Percentiles rank a stretch among this genome's conserved stretches.
Conservation (phyloP, 1,140 invertebrate genomes). For the Anadara kagoshimensis region DNA sequence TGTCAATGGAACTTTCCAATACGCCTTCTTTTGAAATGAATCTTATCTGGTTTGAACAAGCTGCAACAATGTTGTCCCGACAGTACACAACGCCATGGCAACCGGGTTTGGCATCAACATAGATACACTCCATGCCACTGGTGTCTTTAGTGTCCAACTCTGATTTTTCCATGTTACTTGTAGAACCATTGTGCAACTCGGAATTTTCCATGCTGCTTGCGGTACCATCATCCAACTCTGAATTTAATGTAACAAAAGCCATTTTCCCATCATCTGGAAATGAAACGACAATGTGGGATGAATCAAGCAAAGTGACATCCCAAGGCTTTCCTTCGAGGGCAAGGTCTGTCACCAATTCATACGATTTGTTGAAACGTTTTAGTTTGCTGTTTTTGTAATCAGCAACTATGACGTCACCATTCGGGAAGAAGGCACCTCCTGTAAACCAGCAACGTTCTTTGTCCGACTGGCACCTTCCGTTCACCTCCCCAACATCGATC, state of each 20-base stretch:
- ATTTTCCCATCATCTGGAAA: background rate
- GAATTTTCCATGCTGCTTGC: too few relatives aligned
- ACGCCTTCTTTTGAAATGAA: slow-evolving; percentile 1
- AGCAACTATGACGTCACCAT: slow-evolving; percentile 18
- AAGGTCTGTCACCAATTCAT: slow-evolving; percentile 19
- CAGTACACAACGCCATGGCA: slow-evolving; percentile 27
- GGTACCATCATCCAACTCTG: too few relatives aligned
- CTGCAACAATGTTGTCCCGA: slow-evolving; percentile 19
- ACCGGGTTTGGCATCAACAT: slow-evolving; percentile 15
- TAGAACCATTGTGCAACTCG: background rate
- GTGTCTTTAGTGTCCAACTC: slow-evolving; percentile 1
- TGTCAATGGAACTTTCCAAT: slow-evolving; percentile 10
- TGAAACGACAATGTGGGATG: background rate
- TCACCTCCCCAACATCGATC: slow-evolving; percentile 18
- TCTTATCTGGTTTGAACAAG: slow-evolving; percentile 35
- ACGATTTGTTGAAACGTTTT: slow-evolving; percentile 25
- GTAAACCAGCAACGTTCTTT: slow-evolving; percentile 37
- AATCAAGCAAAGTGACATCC: slow-evolving; percentile 22
- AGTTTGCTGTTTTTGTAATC: slow-evolving; percentile 37
- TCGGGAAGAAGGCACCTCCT: slow-evolving; percentile 20
- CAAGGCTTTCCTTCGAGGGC: slow-evolving; percentile 28
- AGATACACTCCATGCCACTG: background rate
- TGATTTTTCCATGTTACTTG: background rate
- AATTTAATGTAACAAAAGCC: background rate
- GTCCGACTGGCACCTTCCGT: slow-evolving; percentile 25